These are phyloP conservation scores for Acanthosepion lycidas DNA, from an alignment of 2,888 invertebrate genomes.

Conservation along the genomic window DNA sequence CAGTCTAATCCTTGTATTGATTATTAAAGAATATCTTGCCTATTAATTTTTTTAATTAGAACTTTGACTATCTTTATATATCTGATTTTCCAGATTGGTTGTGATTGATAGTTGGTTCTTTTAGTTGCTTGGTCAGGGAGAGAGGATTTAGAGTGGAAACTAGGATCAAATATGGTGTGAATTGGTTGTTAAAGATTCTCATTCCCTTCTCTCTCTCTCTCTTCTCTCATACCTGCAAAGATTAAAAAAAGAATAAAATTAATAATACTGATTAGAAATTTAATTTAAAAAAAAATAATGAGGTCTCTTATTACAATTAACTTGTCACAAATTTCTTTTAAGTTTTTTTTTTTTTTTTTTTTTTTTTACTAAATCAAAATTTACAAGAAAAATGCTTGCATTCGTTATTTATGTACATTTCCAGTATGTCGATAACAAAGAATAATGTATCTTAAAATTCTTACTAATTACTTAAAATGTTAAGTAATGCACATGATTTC, in stretches of 20 bases:
- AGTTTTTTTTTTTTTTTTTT: neutral
- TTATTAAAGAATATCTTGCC: neutral
- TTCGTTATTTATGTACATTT: neutral
- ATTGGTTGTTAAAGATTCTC: neutral
- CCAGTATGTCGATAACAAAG: neutral
- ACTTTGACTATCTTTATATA: neutral
- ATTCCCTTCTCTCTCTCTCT: too few species aligned
- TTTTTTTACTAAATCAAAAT: neutral
- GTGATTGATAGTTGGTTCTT: neutral
- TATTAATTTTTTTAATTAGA: neutral
- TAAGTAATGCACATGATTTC: neutral
- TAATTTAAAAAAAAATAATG: neutral
- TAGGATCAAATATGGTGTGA: neutral
- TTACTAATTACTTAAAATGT: neutral
- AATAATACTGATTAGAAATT: neutral
- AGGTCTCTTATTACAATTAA: neutral
- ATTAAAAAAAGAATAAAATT: neutral
- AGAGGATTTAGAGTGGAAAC: neutral
- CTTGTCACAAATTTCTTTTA: neutral
- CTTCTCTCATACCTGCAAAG: neutral
- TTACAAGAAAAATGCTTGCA: neutral
- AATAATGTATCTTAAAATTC: neutral
- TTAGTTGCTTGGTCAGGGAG: neutral
- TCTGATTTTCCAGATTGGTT: neutral
- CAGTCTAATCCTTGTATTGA: neutral